Conservation (phyloP, 2,113 vertebrate species). For the Beaufortia kweichowensis region DNA sequence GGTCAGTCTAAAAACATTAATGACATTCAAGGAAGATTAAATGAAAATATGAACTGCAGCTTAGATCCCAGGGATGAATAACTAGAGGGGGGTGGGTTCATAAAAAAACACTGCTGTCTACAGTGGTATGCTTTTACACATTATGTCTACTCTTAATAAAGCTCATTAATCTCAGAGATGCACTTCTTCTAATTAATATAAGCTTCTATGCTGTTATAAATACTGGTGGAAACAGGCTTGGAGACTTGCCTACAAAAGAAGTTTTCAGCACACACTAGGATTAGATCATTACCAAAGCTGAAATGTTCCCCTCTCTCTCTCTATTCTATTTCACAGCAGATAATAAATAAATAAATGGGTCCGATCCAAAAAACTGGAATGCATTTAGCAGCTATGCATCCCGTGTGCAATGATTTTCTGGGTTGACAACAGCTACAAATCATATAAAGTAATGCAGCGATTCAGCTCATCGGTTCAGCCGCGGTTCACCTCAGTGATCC, state of each 20-base stretch:
- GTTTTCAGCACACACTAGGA: constrained; percentile 34
- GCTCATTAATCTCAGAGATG: constrained; percentile 63
- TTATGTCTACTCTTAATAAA: constrained; percentile 63
- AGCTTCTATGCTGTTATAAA: constrained; percentile 54
- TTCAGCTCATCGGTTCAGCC: constrained; percentile 24
- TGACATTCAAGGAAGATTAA: constrained; percentile 28
- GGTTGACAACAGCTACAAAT: constrained; percentile 38
- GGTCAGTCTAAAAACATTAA: constrained; percentile 37
- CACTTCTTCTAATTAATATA: constrained; percentile 67
- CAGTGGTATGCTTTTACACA: constrained; percentile 44
- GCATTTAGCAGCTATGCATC: constrained; percentile 22
- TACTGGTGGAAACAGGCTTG: constrained; percentile 47
- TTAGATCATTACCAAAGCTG: constrained; percentile 42
- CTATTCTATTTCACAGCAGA: constrained; percentile 8
- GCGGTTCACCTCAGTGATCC: constrained; percentile 36
- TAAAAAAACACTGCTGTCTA: constrained; percentile 17
- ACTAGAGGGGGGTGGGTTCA: neutral
- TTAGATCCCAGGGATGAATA: constrained; percentile 46
- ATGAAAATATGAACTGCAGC: constrained; percentile 45
- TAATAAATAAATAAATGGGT: constrained; percentile 39
- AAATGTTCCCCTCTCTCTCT: constrained; percentile 12
- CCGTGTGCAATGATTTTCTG: constrained; percentile 24
- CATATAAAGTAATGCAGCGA: constrained; percentile 32
- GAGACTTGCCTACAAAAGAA: constrained; percentile 27
- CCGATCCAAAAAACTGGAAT: constrained; percentile 19